These are phyloP conservation scores for Coenobita brevimanus DNA, from an alignment of 1,140 invertebrate genomes.

Conservation along the genomic window DNA sequence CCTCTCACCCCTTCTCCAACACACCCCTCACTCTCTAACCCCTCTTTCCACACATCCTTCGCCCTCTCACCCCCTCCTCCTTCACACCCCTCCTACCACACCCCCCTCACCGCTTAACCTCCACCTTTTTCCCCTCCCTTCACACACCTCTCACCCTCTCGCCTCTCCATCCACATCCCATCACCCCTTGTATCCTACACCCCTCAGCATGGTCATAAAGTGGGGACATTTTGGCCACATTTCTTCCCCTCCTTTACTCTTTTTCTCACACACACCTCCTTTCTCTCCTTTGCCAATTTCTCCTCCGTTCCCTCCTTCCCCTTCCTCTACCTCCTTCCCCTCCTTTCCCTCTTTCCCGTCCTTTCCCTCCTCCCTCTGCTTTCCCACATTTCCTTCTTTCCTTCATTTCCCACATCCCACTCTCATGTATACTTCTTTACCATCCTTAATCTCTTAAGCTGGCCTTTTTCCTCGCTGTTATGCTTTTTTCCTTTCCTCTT, in stretches of 20 bases:
- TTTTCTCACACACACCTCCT: neutral
- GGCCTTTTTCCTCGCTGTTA: neutral
- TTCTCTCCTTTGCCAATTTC: neutral
- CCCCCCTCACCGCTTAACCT: no score
- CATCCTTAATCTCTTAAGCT: neutral
- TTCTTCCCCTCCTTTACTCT: neutral
- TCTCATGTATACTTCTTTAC: neutral
- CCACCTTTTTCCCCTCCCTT: no score
- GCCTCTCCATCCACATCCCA: no score
- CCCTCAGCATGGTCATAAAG: no score
- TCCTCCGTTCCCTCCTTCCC: neutral
- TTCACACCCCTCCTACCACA: no score
- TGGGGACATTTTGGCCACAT: constrained; percentile 35
- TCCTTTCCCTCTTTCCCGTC: neutral
- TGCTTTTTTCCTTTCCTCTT: neutral
- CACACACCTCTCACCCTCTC: neutral
- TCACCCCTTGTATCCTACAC: no score
- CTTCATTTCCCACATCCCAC: no score
- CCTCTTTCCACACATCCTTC: no score
- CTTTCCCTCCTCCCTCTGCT: neutral
- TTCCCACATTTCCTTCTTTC: neutral
- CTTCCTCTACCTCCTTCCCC: neutral
- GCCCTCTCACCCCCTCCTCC: no score
- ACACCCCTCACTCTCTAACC: no score
- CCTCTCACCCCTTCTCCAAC: no score